phyloP scores from a whole-genome alignment of 2,113 vertebrate genomes.

The Oryzias woworae region DNA sequence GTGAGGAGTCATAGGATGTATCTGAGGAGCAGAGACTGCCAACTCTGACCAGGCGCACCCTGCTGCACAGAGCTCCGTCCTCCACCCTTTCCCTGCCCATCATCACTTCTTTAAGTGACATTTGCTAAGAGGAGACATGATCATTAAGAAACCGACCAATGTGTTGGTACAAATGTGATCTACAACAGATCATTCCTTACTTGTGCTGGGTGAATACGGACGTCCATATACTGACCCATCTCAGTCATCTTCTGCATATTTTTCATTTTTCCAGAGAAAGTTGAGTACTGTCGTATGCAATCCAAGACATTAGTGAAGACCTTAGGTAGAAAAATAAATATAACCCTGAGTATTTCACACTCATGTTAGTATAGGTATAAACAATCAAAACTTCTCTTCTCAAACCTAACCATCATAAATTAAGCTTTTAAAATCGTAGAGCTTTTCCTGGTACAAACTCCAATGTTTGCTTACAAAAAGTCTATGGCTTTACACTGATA shows the following conservation, averaged over 20 bases:
- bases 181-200: constrained; percentile 2
- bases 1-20: constrained; percentile 71
- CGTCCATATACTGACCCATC: constrained; percentile 76
- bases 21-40: constrained; percentile 66
- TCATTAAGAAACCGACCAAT: too few relatives aligned
- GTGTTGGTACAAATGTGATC: background rate
- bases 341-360: too few relatives aligned
- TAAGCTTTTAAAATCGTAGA: too few relatives aligned
- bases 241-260: constrained; percentile 57
- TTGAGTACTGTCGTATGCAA: constrained; percentile 46
- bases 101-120: constrained; percentile 51
- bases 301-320: constrained; percentile 20
- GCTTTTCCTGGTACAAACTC: too few relatives aligned
- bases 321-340: background rate
- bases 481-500: too few relatives aligned
- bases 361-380: too few relatives aligned
- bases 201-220: constrained; percentile 71
- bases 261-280: constrained; percentile 39
- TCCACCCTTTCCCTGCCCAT: constrained; percentile 54
- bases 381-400: background rate
- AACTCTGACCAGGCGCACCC: constrained; percentile 48
- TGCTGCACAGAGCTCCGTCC: constrained; percentile 13
- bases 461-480: too few relatives aligned
- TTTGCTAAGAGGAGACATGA: constrained; percentile 26
- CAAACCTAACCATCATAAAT: background rate